These are phyloP conservation scores for Drosophila auraria DNA, from an alignment of 1,140 invertebrate genomes.

Conservation along the genomic window DNA sequence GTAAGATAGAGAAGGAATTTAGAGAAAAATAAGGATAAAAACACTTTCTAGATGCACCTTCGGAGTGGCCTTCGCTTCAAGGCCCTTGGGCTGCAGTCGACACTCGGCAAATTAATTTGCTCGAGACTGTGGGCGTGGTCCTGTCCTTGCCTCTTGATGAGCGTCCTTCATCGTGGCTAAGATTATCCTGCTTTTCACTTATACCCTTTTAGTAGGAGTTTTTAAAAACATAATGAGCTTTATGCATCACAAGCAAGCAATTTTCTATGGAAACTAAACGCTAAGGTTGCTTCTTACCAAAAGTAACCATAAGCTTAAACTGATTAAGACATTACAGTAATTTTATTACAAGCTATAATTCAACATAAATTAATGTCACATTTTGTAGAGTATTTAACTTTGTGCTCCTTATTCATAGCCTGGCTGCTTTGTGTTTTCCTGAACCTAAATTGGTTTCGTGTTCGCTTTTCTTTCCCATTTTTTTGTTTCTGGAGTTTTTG, in stretches of 20 bases:
- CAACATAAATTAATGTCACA: neutral
- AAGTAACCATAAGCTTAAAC: no score
- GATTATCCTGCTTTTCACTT: neutral
- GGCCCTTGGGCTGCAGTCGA: slow-evolving; percentile 61
- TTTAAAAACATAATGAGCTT: neutral
- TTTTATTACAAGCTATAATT: no score
- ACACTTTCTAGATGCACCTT: slow-evolving; percentile 39
- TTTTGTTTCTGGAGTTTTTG: slow-evolving; percentile 10
- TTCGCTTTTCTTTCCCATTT: slow-evolving; percentile 36
- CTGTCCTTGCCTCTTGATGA: slow-evolving; percentile 33
- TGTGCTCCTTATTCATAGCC: no score
- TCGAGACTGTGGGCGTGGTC: slow-evolving; percentile 68
- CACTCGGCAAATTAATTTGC: slow-evolving; percentile 77
- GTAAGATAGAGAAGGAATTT: slow-evolving; percentile 2
- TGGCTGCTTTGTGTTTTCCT: neutral
- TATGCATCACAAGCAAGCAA: neutral
- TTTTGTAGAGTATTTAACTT: neutral
- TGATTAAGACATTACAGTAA: neutral
- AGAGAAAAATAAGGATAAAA: neutral
- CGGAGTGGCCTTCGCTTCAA: slow-evolving; percentile 32
- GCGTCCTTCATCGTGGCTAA: slow-evolving; percentile 16
- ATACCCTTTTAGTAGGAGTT: neutral
- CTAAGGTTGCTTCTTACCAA: no score
- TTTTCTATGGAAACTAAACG: no score
- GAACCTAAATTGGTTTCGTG: slow-evolving; percentile 72